Evolutionary conservation across 2,797 vertebrate genomes (phyloP).

Genomic region (Synaphobranchus kaupii): DNA sequence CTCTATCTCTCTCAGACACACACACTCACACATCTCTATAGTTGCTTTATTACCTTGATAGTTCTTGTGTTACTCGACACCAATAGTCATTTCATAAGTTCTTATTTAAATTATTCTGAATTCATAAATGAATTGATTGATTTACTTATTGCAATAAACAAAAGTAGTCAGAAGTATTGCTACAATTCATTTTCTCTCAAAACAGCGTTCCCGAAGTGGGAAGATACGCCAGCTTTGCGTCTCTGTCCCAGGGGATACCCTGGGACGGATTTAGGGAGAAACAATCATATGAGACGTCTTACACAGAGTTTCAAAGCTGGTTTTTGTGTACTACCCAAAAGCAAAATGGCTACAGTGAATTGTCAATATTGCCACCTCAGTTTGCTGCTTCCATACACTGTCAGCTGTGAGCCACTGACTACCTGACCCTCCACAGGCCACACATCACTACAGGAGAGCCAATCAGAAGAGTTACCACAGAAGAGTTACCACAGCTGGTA

Average conservation of each 20-base stretch:
- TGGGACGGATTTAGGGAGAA: background rate
- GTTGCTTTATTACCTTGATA: conserved; percentile 15
- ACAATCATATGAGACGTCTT: background rate
- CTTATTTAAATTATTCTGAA: conserved; percentile 63
- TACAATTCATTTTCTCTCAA: conserved; percentile 48
- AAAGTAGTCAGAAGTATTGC: conserved; percentile 68
- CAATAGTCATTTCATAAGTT: conserved; percentile 62
- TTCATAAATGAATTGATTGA: conserved; percentile 23
- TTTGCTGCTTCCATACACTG: too few relatives aligned
- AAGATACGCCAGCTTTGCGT: background rate
- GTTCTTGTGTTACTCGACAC: background rate
- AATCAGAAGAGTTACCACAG: background rate
- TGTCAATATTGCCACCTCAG: too few relatives aligned
- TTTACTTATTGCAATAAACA: conserved; percentile 69
- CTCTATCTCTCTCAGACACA: background rate
- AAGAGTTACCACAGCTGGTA: background rate
- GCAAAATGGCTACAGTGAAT: too few relatives aligned
- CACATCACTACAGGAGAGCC: background rate
- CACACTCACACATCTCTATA: background rate
- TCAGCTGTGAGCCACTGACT: too few relatives aligned
- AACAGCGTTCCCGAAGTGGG: background rate
- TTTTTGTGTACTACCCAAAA: too few relatives aligned
- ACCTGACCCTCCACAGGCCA: too few relatives aligned
- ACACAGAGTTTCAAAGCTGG: too few relatives aligned
- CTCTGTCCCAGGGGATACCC: background rate